Evolutionary conservation across 1,140 invertebrate species (phyloP).

Genomic region (Brachionus angularis): DNA sequence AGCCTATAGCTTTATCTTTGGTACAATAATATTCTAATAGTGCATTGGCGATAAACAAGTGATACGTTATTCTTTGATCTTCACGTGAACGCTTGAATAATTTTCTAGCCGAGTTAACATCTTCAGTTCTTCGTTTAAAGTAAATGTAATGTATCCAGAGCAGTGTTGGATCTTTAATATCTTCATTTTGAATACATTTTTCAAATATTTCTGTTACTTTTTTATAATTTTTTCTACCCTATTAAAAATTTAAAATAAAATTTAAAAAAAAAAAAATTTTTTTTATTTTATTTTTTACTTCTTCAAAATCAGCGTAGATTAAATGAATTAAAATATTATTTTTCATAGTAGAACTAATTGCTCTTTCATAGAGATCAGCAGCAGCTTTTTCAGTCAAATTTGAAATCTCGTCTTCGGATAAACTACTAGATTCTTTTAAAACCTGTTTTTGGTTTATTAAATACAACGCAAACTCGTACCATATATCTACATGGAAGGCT

Average conservation of each 20-base stretch:
- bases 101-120: conserved; percentile 86
- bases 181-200: background rate
- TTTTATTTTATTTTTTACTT: conserved; percentile 58
- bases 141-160: conserved; percentile 97
- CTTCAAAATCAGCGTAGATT: conserved; percentile 97
- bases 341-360: conserved; percentile 72
- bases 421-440: conserved; percentile 45
- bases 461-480: conserved; percentile 95
- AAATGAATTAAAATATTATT: conserved; percentile 91
- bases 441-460: conserved; percentile 65
- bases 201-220: conserved; percentile 21
- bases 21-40: conserved; percentile 99
- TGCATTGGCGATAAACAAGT: conserved; percentile 91
- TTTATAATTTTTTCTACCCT: background rate
- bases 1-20: conserved; percentile 96
- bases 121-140: conserved; percentile 90
- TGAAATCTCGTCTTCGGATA: conserved; percentile 46
- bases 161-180: conserved; percentile 8
- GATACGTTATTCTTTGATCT: conserved; percentile 76
- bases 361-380: conserved; percentile 85
- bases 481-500: conserved; percentile 94
- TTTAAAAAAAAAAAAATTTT: background rate
- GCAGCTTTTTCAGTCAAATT: conserved; percentile 64
- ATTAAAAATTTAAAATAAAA: background rate
- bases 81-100: conserved; percentile 93